Conservation (phyloP, 2,797 vertebrate species). For the Acrossocheilus fasciatus region DNA sequence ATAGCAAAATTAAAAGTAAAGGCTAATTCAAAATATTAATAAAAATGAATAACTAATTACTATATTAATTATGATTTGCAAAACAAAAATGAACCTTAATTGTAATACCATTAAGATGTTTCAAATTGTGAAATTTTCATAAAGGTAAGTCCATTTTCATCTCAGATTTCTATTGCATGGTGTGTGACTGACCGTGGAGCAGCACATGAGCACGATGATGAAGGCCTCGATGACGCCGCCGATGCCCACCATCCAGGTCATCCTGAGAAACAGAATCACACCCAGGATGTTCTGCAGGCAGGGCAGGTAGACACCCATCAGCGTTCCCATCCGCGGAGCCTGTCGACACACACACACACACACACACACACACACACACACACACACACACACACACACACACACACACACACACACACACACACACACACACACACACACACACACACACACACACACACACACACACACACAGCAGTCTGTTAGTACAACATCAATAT, state of each 20-base stretch:
- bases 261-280: conserved; percentile 96
- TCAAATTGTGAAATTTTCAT: neutral
- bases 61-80: no score
- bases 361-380: conserved; percentile 5
- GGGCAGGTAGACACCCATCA: conserved; percentile 98
- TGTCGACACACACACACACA: conserved; percentile 64
- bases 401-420: neutral
- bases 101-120: no score
- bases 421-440: no score
- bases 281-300: conserved; percentile 99
- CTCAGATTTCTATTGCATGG: neutral
- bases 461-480: neutral
- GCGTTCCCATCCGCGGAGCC: conserved; percentile 94
- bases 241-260: conserved; percentile 98
- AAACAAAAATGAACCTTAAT: no score
- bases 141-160: neutral
- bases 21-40: no score
- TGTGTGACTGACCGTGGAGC: conserved; percentile 89
- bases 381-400: conserved; percentile 3
- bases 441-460: neutral
- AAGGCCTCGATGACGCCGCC: conserved; percentile 95
- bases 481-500: neutral
- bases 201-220: conserved; percentile 97
- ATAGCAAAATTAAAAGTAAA: neutral
- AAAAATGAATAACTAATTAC: no score